Conservation (phyloP, 2,797 vertebrate genomes). For the Lutjanus campechanus region DNA sequence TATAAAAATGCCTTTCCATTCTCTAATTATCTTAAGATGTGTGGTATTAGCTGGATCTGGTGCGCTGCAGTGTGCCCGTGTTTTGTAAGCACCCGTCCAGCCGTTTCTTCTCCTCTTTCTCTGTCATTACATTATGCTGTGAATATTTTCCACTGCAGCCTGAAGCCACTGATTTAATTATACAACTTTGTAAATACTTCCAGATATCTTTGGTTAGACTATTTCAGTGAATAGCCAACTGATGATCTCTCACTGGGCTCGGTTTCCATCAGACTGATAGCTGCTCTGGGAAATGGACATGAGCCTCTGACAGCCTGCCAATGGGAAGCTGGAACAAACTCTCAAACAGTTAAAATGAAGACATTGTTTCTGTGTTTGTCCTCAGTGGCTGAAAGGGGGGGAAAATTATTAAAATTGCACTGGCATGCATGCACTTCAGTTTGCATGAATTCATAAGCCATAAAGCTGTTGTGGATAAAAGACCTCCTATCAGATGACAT, state of each 20-base stretch:
- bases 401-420: not conserved
- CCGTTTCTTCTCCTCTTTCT: constrained; percentile 56
- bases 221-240: constrained; percentile 43
- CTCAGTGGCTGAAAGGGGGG: not conserved
- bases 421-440: not conserved
- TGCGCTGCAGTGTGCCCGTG: constrained; percentile 6
- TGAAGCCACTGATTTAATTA: constrained; percentile 76
- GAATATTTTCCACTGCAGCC: constrained; percentile 78
- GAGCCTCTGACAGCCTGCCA: constrained; percentile 24
- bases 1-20: constrained; percentile 55
- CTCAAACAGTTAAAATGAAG: constrained; percentile 33
- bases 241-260: constrained; percentile 49
- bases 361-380: constrained; percentile 37
- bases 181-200: constrained; percentile 77
- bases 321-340: constrained; percentile 39
- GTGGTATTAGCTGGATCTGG: constrained; percentile 43
- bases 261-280: constrained; percentile 50
- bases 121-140: constrained; percentile 71
- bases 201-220: constrained; percentile 72
- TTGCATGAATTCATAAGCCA: not conserved
- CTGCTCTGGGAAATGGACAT: constrained; percentile 30
- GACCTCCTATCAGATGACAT: not conserved
- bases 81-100: constrained; percentile 48
- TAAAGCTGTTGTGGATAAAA: constrained; percentile 10
- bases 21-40: constrained; percentile 65